Base-by-base conservation (phyloP, 1,140 invertebrate species). In the Neocloeon triangulifer region DNA sequence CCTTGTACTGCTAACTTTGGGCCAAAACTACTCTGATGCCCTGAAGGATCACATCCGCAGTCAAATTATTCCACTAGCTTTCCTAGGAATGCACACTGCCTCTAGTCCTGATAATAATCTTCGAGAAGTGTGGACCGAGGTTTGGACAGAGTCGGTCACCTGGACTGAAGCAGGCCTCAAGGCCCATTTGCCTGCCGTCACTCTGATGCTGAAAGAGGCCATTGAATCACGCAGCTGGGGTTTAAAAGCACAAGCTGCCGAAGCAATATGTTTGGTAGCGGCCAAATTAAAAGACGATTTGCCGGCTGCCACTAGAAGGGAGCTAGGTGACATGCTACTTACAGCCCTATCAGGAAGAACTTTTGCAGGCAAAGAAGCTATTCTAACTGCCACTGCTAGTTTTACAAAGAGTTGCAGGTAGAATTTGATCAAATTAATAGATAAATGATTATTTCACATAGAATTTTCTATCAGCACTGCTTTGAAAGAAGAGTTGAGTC, bases 141-240 rank as follows among this genome's bases (percentile, higher is more conserved):
- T 92, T 2, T 94, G 86, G 86, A 64, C 63, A 17, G 85, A 91
- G 43, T 66, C 81, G 15, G 75, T 78, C 25, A 80, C 82, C 7
- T 73, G 79, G 7, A 77, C 72, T 1, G 85, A 88, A 56, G 65
- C 62, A 19, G 81, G 77, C 16, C 70, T 91, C 25, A 59, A 66
- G 19, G 63, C 75, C 32, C 76, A 91, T 51, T 49, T 86, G 17
- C 52, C 63, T 25, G 65, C 71, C 28, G 78, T 91, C 27, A 68
- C 74, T 18, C 52, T 57, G 17, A 64, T 75, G 27, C 56, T 84
- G 9, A 66, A 73, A 27, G 51, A 52, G 1, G 66, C 72, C 1
- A 56, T 89, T 2, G 65, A 74, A 34, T 82, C 80, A 12, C 63
- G 73, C 29, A 81, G 76, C 2, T 94, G 85, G 85, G 69, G 64